Evolutionary conservation across 2,888 invertebrate species (phyloP), one percentile per base, ranked within the genome.

Genomic region (Dryadula phaetusa): DNA sequence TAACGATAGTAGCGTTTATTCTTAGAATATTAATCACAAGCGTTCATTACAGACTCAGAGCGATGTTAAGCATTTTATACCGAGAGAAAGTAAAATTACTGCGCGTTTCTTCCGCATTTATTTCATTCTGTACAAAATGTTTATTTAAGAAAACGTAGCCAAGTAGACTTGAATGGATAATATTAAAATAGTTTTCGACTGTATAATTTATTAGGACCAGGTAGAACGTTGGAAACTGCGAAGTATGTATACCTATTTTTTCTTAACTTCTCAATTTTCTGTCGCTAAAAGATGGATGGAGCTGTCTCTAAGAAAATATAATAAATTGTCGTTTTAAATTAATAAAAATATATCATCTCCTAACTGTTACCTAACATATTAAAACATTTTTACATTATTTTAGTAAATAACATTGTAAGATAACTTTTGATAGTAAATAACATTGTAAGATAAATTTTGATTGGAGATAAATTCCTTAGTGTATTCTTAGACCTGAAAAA

Each of bases 121-220:
- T 69, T 61, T 69, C 56, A 52, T 64, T 69, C 42, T 46, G 20
- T 60, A 62, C 62, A 62, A 64, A 69, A 69, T 69, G 64, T 66
- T 62, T 67, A 69, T 64, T 64, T 54, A 56, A 63, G 47, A 56
- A 65, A 61, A 42, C n/a, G 37, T 52, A 53, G 42, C 37, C 44
- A 28, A 66, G 56, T 34, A 61, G 56, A 62, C 63, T 53, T 49
- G 53, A 62, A 62, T 70, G 28, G 28, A 52, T 28, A 70, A 72
- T 75, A 72, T 72, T 72, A 72, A 72, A 73, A 74, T 71, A 74
- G 70, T 72, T 72, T 61, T 66, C 64, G 65, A 62, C 64, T 71
- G 69, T 71, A 67, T 70, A 75, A 75, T 74, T 74, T 73, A 73
- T 74, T 61, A 64, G 37, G 66, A 46, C 52, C 44, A 42, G 47